A percentile compares a stretch with the other conserved stretches of the same genome.
Conservation (phyloP, 2,888 invertebrate genomes). For the Zygogramma bicolorata region DNA sequence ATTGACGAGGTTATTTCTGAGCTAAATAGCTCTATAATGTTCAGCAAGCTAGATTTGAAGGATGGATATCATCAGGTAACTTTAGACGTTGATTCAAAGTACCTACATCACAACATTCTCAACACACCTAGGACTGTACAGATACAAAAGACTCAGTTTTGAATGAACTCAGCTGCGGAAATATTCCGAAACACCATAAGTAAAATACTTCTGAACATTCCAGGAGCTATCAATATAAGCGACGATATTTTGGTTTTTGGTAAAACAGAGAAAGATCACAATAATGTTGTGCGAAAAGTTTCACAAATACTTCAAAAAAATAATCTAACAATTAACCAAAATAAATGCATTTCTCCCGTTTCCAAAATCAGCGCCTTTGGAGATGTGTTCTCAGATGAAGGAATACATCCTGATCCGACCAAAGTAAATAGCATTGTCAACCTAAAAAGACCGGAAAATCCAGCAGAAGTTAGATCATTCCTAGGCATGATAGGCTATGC, state of each 20-base stretch:
- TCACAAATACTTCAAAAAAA: not conserved
- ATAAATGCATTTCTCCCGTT: not conserved
- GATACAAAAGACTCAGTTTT: constrained; percentile 61
- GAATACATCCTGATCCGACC: not conserved
- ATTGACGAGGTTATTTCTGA: constrained; percentile 42
- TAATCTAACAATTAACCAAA: not conserved
- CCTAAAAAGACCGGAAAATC: constrained; percentile 4
- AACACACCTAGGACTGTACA: constrained; percentile 57
- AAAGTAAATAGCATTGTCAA: constrained; percentile 32
- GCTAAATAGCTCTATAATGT: constrained; percentile 40
- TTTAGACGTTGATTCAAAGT: constrained; percentile 52
- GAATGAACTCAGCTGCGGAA: constrained; percentile 23
- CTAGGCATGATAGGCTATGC: constrained; percentile 25
- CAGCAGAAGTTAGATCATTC: constrained; percentile 17
- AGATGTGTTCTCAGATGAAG: not conserved
- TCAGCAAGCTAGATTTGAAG: constrained; percentile 58
- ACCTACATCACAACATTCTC: constrained; percentile 60
- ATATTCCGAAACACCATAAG: not conserved
- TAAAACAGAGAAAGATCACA: not conserved
- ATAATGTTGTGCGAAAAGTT: not conserved
- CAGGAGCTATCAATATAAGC: not conserved
- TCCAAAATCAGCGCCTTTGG: not conserved
- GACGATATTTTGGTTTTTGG: too few species aligned
- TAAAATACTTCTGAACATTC: not conserved
- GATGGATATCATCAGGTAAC: constrained; percentile 61